Evolutionary conservation across 2,888 invertebrate species (phyloP), one percentile per base, ranked within the genome.

Genomic region (Eulithis prunata): DNA sequence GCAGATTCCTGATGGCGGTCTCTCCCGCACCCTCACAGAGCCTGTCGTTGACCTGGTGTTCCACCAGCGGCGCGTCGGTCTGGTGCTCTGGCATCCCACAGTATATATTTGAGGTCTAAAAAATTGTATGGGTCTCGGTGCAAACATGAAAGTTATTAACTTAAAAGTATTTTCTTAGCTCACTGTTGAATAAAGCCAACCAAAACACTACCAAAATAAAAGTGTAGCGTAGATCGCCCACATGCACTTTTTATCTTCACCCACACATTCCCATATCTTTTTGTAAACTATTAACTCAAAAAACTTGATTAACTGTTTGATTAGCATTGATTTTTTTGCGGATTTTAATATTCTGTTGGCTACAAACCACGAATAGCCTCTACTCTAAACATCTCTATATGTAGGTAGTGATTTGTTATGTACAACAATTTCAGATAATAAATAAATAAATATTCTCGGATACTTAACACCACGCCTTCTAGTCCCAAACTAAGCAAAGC

Each of bases 41-140:
- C 98, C 98, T 49, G 96, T 98, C 64, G 98, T 98, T 57, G 98
- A 99, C 89, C 94, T 99, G 75, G 95, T 98, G 75, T 97, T 97
- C 83, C 99, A 99, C 91, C 97, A 98, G 91, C 94, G 99, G 64
- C 95, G 98, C 77, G 98, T 99, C 41, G 98, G 98, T 1, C 94
- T 99, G 62, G 97, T 99, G 54, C 94, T 99, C 69, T 99, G 99
- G 99, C 99, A 99, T 93, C 99, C 99, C 64, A 97, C 98, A n/a
- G n/a, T n/a, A n/a, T n/a, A n/a, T n/a, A n/a, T n/a, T n/a, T n/a
- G n/a, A n/a, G n/a, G n/a, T n/a, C 32, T 32, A 32, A 6, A 32
- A 32, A 32, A 32, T 32, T 32, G 1, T 1, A 5, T 32, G 32
- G 4, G 2, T 32, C 32, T 32, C 21, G 2, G 2, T 21, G 21